A percentile compares a stretch with the other conserved stretches of the same genome.
These are phyloP conservation scores for Coregonus sp. DNA, from an alignment of 2,797 vertebrate genomes.

Conservation along the genomic window DNA sequence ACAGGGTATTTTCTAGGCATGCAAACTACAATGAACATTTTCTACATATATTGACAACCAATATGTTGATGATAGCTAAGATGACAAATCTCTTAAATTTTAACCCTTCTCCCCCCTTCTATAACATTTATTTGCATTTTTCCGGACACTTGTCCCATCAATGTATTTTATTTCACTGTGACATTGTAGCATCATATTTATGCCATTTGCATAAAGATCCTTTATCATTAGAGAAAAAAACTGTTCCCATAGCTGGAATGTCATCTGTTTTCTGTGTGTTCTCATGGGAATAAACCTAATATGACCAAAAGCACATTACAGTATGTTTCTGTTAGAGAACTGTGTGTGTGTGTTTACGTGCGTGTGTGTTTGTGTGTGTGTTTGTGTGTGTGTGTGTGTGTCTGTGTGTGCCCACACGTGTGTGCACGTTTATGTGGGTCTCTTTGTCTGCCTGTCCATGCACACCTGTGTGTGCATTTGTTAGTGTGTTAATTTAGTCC, in stretches of 20 bases:
- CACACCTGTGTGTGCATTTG: background rate
- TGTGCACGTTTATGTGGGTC: slow-evolving; percentile 5
- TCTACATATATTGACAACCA: slow-evolving; percentile 52
- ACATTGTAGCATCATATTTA: slow-evolving; percentile 62
- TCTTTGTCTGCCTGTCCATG: slow-evolving; percentile 5
- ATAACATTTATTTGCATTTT: slow-evolving; percentile 42
- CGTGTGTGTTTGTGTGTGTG: background rate
- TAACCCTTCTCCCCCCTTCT: slow-evolving; percentile 19
- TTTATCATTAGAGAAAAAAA: slow-evolving; percentile 54
- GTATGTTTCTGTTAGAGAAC: slow-evolving; percentile 54
- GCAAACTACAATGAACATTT: slow-evolving; percentile 61
- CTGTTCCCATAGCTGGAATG: slow-evolving; percentile 63
- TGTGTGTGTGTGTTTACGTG: background rate
- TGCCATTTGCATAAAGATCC: slow-evolving; percentile 56
- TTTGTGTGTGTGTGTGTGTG: slow-evolving; percentile 15
- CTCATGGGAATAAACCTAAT: slow-evolving; percentile 77
- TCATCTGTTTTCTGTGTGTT: slow-evolving; percentile 73
- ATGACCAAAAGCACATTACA: slow-evolving; percentile 67
- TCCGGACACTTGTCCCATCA: slow-evolving; percentile 34
- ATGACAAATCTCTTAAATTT: slow-evolving; percentile 40
- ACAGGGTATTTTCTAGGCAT: slow-evolving; percentile 84
- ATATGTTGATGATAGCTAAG: slow-evolving; percentile 45
- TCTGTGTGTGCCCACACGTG: slow-evolving; percentile 9
- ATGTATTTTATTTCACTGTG: background rate
- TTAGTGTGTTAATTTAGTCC: slow-evolving; percentile 18